phyloP scores from a whole-genome alignment of 2,888 invertebrate species.

The Amorpha juglandis region DNA sequence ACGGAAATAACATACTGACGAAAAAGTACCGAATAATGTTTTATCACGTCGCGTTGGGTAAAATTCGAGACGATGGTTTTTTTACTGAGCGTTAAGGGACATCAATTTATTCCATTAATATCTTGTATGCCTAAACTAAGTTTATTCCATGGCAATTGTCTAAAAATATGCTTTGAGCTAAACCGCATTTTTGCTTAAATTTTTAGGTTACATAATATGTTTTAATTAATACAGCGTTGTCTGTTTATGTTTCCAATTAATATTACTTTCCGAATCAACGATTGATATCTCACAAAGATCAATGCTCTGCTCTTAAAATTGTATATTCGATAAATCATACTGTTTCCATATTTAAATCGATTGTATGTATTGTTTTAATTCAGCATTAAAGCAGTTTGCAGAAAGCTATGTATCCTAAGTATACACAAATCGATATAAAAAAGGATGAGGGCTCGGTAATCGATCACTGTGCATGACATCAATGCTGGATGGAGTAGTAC shows the following conservation, averaged over 20 bases:
- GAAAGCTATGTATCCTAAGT: constrained; percentile 12
- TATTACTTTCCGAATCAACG: neutral
- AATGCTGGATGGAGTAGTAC: constrained; percentile 28
- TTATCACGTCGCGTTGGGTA: too few species aligned
- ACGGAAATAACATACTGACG: constrained; percentile 1
- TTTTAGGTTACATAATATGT: too few species aligned
- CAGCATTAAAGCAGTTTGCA: constrained; percentile 7
- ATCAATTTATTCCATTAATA: too few species aligned
- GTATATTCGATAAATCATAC: neutral
- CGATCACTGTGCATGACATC: constrained; percentile 9
- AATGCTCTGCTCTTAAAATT: neutral
- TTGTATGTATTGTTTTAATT: neutral
- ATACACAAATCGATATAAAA: constrained; percentile 13
- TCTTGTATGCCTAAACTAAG: too few species aligned
- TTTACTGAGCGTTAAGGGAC: too few species aligned
- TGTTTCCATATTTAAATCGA: constrained; percentile 5
- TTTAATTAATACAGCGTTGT: neutral
- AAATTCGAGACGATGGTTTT: neutral
- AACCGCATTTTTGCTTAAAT: neutral
- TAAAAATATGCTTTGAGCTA: neutral
- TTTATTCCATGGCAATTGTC: too few species aligned
- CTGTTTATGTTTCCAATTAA: neutral
- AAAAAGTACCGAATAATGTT: neutral
- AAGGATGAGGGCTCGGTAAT: constrained; percentile 10
- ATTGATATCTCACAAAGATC: neutral